Evolutionary conservation across 2,797 vertebrate genomes (phyloP), one percentile per base, ranked within the genome.

Genomic region (Sebastes wilsoni): DNA sequence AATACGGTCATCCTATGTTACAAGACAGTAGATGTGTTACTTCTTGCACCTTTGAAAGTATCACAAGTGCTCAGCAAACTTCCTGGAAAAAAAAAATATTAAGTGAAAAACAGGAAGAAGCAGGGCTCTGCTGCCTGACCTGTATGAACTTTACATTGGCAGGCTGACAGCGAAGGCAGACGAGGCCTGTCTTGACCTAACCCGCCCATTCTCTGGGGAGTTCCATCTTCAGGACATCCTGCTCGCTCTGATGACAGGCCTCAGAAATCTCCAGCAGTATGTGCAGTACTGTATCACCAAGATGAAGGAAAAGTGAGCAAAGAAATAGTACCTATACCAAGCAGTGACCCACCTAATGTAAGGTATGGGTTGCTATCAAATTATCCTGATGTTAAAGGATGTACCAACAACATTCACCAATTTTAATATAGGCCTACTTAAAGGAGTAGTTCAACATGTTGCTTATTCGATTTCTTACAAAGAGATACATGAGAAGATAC

Each of bases 181-280:
- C 14, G 6, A 32, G 32, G 38, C 25, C 55, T 16, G 16, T 62
- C 38, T 58, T 69, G 67, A 79, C 59, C 64, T 52, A 8, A 79
- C 67, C 42, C 9, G 4, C 3, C 32, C 7, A 4, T 52, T 62
- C 72, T 70, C 72, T 1, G 2, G 55, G 55, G 76, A 76, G 42
- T 13, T 62, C 28, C 59, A 25, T 18, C 59, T 73, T 46, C 46
- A 36, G 66, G 55, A 76, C 64, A 61, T 79, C 68, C 71, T 62
- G 72, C 20, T 73, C 60, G n/a, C 65, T 65, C 13, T 32, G 65
- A 42, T 70, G 82, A 74, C 68, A 77, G 52, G 28, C 36, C 59
- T 74, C 66, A 75, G 62, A n/a, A 58, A 59, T 38, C 32, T 54
- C 62, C 20, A 74, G 30, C 30, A 12, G 52, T 4, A 2, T 23